These are phyloP conservation scores for Drosophila koepferae DNA, from an alignment of 2,888 invertebrate species.

Conservation along the genomic window DNA sequence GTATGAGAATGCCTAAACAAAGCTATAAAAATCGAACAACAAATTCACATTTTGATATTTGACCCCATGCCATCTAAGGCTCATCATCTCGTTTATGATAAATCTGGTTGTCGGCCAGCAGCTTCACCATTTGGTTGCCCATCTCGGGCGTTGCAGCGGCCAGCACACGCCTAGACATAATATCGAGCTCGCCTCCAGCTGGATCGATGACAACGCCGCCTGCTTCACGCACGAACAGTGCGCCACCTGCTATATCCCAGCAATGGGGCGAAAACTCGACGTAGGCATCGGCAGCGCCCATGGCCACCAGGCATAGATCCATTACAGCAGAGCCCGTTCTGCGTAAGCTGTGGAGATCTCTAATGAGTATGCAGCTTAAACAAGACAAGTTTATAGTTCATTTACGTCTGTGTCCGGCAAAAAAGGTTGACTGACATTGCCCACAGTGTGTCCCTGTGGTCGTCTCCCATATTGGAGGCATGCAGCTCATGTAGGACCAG, in stretches of 20 bases:
- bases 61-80: conserved; percentile 86
- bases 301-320: conserved; percentile 95
- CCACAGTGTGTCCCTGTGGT: conserved; percentile 1
- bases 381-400: background rate
- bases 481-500: conserved; percentile 32
- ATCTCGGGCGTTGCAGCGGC: conserved; percentile 90
- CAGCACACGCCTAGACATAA: conserved; percentile 91
- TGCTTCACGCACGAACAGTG: conserved; percentile 94
- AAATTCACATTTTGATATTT: conserved; percentile 18
- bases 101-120: conserved; percentile 94
- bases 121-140: conserved; percentile 87
- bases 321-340: conserved; percentile 87
- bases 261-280: conserved; percentile 96
- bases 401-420: conserved; percentile 31
- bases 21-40: background rate
- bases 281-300: conserved; percentile 93
- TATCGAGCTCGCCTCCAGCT: conserved; percentile 90
- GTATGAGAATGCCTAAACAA: background rate
- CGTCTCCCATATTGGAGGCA: conserved; percentile 6
- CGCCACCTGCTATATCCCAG: conserved; percentile 95
- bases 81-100: conserved; percentile 98
- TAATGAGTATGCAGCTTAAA: background rate
- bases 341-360: conserved; percentile 75
- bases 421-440: conserved; percentile 6
- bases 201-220: conserved; percentile 96